These are phyloP conservation scores for Yasuhikotakia modesta DNA, from an alignment of 2,797 vertebrate genomes.

Conservation along the genomic window DNA sequence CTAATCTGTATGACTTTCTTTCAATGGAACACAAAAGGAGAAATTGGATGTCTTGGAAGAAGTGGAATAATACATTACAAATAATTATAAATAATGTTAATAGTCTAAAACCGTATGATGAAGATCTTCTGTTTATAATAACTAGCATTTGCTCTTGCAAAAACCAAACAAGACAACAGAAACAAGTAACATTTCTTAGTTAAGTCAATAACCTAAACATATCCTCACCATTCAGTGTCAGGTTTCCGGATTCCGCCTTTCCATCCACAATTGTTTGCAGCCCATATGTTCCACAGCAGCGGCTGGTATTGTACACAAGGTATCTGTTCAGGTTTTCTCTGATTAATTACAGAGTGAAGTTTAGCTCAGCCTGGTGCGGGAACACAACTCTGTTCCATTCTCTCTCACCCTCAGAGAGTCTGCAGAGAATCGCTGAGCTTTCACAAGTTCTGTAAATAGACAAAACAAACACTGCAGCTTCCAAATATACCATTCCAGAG, in stretches of 20 bases:
- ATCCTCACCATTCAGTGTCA: conserved; percentile 15
- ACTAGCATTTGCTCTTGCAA: not conserved
- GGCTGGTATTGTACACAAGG: conserved; percentile 17
- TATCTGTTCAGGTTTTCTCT: conserved; percentile 29
- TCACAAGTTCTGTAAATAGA: conserved; percentile 46
- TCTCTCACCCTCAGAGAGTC: conserved; percentile 21
- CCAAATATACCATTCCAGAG: conserved; percentile 43
- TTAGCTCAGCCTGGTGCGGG: conserved; percentile 19
- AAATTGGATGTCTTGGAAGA: not conserved
- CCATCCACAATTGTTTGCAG: not conserved
- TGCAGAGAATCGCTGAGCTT: conserved; percentile 47
- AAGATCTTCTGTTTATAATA: not conserved
- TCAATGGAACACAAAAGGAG: not conserved
- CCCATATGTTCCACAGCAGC: not conserved
- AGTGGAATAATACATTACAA: no score
- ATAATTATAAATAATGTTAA: not conserved
- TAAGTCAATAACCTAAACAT: conserved; percentile 8
- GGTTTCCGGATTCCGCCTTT: not conserved
- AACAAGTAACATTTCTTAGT: not conserved
- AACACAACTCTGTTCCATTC: conserved; percentile 7
- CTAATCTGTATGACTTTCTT: not conserved
- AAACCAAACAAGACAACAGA: not conserved
- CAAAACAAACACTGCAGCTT: conserved; percentile 30
- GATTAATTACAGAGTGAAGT: conserved; percentile 46
- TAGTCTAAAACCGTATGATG: not conserved